Evolutionary conservation across 2,888 invertebrate species (phyloP), one percentile per base, ranked within the genome.

Genomic region (Palloptera scutellata): DNA sequence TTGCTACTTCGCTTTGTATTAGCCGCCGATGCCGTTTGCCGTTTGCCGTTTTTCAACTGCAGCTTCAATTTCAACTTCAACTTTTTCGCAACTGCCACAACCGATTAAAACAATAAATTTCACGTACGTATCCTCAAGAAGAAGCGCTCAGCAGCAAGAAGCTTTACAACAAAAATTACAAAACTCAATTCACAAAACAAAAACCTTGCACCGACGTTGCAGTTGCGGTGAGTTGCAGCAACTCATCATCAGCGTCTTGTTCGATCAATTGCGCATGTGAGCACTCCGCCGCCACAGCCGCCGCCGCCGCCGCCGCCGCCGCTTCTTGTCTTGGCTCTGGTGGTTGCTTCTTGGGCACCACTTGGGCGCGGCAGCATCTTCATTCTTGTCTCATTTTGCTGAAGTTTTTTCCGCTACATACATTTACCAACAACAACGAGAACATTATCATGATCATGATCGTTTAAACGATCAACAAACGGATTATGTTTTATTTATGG

Each of bases 401-500:
- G 61, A 1, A 12, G 20, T 54, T 53, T 30, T 30, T 30, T 30
- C 6, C 30, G 6, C 6, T 30, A 30, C 30, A 30, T 30, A 30
- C 30, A 30, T 30, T 4, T 30, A 30, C 30, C 30, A 30, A 30
- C 30, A 30, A 30, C 30, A 30, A 30, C 30, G n/a, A n/a, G n/a
- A n/a, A n/a, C n/a, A n/a, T n/a, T n/a, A 30, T 30, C 30, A 30
- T 30, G 30, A 30, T 17, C 66, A 61, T 55, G 66, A 66, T 66
- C 66, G 61, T 66, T 66, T 66, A 66, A 30, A 66, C 66, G 66
- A 66, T 66, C 66, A 66, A 61, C 66, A 57, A 30, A 61, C 55
- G 82, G 82, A 84, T 83, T 84, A 85, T 85, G 84, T 84, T 85
- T 84, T 84, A 84, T 84, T 84, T 84, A 84, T 84, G 84, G 82